phyloP scores from a whole-genome alignment of 2,888 invertebrate genomes.

The Spatulosminthurus flaviceps region DNA sequence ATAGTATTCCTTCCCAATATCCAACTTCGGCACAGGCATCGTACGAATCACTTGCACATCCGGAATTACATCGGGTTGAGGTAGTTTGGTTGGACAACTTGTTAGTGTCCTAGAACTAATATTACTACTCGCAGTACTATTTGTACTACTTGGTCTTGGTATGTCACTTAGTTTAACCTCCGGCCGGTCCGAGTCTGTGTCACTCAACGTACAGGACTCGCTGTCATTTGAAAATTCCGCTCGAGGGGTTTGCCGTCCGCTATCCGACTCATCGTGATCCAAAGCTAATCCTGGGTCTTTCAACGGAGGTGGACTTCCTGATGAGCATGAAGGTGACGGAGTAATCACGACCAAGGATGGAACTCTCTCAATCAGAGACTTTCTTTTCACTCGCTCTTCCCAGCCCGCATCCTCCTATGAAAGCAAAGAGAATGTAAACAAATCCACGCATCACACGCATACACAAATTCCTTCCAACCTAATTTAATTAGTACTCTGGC shows the following conservation, averaged over 20 bases:
- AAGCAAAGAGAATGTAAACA: background rate
- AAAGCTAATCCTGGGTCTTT: conserved; percentile 32
- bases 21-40: conserved; percentile 56
- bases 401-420: conserved; percentile 60
- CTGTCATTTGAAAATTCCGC: conserved; percentile 56
- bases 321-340: conserved; percentile 61
- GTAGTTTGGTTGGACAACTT: conserved; percentile 51
- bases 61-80: conserved; percentile 63
- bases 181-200: conserved; percentile 60
- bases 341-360: conserved; percentile 63
- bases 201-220: conserved; percentile 60
- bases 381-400: conserved; percentile 62
- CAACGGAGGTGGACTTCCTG: conserved; percentile 53
- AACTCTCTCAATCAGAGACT: conserved; percentile 62
- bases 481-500: background rate
- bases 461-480: background rate
- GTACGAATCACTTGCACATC: conserved; percentile 61
- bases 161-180: conserved; percentile 48
- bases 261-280: conserved; percentile 54
- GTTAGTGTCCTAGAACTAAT: conserved; percentile 60
- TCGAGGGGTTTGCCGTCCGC: conserved; percentile 57
- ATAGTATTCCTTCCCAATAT: conserved; percentile 59
- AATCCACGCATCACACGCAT: background rate
- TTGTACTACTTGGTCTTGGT: conserved; percentile 54
- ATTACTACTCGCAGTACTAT: conserved; percentile 54